Evolutionary conservation across 2,888 invertebrate genomes (phyloP).

Genomic region (Fragum sueziense): DNA sequence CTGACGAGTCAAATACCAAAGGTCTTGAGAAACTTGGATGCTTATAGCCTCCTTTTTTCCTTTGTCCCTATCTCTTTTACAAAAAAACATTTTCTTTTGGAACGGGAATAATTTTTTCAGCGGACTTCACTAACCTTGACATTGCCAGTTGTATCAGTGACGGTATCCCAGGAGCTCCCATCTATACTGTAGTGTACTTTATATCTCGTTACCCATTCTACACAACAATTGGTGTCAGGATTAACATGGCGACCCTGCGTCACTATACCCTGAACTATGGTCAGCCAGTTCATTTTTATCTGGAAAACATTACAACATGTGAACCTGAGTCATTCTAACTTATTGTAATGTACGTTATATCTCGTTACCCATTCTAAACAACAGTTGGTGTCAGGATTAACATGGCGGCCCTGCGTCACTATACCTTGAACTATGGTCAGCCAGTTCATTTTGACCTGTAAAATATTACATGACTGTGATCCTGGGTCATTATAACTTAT

Average conservation of each 20-base stretch:
- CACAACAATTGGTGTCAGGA: constrained; percentile 58
- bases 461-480: too few species aligned
- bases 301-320: constrained; percentile 16
- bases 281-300: constrained; percentile 64
- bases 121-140: constrained; percentile 57
- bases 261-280: constrained; percentile 60
- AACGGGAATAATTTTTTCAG: too few species aligned
- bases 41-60: too few species aligned
- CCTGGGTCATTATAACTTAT: too few species aligned
- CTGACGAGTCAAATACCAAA: too few species aligned
- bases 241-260: constrained; percentile 67
- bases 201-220: constrained; percentile 61
- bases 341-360: constrained; percentile 60
- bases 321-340: neutral
- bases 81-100: too few species aligned
- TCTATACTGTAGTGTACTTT: constrained; percentile 62
- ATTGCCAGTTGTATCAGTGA: constrained; percentile 55
- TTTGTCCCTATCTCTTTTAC: too few species aligned
- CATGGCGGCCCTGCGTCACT: constrained; percentile 65
- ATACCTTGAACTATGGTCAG: constrained; percentile 61
- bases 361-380: constrained; percentile 62
- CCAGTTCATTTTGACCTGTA: constrained; percentile 64
- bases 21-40: too few species aligned
- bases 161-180: constrained; percentile 53
- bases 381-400: constrained; percentile 58